phyloP scores from a whole-genome alignment of 2,888 invertebrate genomes.

The Lamellibrachia satsuma region DNA sequence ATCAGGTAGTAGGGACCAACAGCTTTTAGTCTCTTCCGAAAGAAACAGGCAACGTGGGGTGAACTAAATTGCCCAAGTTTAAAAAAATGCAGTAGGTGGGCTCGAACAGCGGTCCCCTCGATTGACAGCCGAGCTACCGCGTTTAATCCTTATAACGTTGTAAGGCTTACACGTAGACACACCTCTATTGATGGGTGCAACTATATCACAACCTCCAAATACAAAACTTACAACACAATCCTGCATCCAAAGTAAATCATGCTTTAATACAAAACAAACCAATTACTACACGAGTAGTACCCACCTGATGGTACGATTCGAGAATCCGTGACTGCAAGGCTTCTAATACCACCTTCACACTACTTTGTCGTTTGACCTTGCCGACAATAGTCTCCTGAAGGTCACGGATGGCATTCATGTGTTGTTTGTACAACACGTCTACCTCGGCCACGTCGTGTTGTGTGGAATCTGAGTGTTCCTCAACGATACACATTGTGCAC shows the following conservation, averaged over 20 bases:
- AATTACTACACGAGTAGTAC: not conserved
- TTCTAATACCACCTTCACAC: not conserved
- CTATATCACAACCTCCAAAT: not conserved
- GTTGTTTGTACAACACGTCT: slow-evolving; percentile 39
- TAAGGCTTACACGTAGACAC: not conserved
- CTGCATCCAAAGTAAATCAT: too few relatives aligned
- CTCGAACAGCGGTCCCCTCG: too few relatives aligned
- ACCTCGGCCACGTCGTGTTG: slow-evolving; percentile 40
- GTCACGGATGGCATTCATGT: slow-evolving; percentile 35
- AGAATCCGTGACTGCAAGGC: not conserved
- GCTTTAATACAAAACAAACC: not conserved
- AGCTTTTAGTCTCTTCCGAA: too few relatives aligned
- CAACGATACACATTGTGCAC: slow-evolving; percentile 45
- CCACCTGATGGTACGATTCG: not conserved
- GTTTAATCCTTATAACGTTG: not conserved
- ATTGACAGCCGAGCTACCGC: not conserved
- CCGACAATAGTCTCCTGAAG: slow-evolving; percentile 20
- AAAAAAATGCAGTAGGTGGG: too few relatives aligned
- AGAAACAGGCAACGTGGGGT: too few relatives aligned
- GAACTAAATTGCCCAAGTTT: too few relatives aligned
- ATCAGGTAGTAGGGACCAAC: too few relatives aligned
- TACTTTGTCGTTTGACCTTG: not conserved
- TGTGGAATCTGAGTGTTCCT: slow-evolving; percentile 26
- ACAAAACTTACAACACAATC: too few relatives aligned
- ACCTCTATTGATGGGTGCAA: not conserved